Evolutionary conservation across 2,888 invertebrate genomes (phyloP).

Genomic region (Lasioglossum morio): DNA sequence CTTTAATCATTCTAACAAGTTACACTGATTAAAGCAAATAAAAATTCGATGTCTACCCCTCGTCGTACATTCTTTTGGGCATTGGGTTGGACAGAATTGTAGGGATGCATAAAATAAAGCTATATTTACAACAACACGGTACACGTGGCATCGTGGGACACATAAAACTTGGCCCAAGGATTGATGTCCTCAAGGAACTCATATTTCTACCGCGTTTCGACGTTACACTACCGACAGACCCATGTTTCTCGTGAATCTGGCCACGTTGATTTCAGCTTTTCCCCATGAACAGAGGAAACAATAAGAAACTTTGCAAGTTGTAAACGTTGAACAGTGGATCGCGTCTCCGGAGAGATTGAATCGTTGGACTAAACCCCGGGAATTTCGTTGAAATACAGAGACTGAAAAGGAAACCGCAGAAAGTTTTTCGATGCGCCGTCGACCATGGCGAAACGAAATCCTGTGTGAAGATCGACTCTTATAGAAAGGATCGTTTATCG

Average conservation of each 20-base stretch:
- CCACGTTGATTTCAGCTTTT: conserved; percentile 38
- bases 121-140: conserved; percentile 57
- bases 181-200: conserved; percentile 54
- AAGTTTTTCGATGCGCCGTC: conserved; percentile 26
- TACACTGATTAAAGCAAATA: too few relatives aligned
- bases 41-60: neutral
- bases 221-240: conserved; percentile 37
- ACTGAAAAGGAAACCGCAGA: conserved; percentile 39
- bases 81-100: neutral
- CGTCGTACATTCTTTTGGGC: neutral
- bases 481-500: conserved; percentile 31
- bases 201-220: conserved; percentile 40
- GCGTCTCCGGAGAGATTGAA: conserved; percentile 40
- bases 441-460: conserved; percentile 35
- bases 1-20: too few relatives aligned
- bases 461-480: conserved; percentile 26
- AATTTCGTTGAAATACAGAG: conserved; percentile 35
- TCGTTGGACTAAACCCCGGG: neutral
- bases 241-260: conserved; percentile 31
- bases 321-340: conserved; percentile 44
- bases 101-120: conserved; percentile 48
- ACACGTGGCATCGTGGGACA: conserved; percentile 54
- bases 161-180: conserved; percentile 62
- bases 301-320: conserved; percentile 42
- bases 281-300: conserved; percentile 34